A percentile compares a stretch with the other conserved stretches of the same genome.
Evolutionary conservation across 2,113 vertebrate genomes (phyloP).

Genomic region (Nansenia antarctica): DNA sequence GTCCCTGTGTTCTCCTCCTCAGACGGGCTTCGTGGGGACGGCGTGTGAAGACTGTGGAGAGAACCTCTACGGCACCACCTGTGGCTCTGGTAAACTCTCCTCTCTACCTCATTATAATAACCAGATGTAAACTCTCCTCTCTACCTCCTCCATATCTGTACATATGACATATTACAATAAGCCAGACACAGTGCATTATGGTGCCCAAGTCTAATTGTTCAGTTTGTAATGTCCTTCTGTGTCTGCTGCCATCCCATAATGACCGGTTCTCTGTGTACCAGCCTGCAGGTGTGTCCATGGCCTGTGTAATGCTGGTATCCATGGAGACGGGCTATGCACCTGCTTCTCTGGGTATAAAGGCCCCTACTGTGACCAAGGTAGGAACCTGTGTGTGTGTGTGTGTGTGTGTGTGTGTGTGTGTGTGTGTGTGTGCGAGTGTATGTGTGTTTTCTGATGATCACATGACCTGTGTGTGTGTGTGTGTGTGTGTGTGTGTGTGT

Average conservation of each 20-base stretch:
- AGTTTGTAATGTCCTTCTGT: constrained; percentile 16
- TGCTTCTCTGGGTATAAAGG: constrained; percentile 89
- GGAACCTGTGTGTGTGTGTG: constrained; percentile 35
- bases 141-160: constrained; percentile 23
- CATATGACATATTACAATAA: too few relatives aligned
- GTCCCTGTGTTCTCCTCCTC: constrained; percentile 16
- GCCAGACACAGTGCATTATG: neutral
- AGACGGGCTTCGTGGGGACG: constrained; percentile 84
- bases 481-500: neutral
- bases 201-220: neutral
- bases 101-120: too few relatives aligned
- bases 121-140: neutral
- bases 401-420: neutral
- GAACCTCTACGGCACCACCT: constrained; percentile 80
- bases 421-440: neutral
- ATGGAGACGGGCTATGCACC: constrained; percentile 80
- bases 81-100: constrained; percentile 79
- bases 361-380: constrained; percentile 81
- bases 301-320: constrained; percentile 77
- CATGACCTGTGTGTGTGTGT: constrained; percentile 4
- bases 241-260: neutral
- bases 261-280: constrained; percentile 38
- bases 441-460: too few relatives aligned
- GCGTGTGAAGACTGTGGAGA: constrained; percentile 88
- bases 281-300: constrained; percentile 89